phyloP scores from a whole-genome alignment of 2,888 invertebrate genomes.

The Conistra vaccinii region DNA sequence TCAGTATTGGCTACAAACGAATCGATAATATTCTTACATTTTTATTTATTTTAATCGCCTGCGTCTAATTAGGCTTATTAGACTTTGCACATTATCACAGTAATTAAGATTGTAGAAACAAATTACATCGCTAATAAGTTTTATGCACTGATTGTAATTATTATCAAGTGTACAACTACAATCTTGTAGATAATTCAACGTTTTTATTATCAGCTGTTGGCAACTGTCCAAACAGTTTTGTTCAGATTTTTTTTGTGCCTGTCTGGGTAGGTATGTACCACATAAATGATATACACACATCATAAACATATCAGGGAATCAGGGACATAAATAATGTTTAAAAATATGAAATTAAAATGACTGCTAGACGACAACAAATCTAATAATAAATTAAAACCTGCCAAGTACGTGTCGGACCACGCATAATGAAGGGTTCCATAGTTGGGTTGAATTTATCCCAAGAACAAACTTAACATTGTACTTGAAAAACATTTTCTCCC shows the following conservation, averaged over 20 bases:
- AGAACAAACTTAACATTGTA: no score
- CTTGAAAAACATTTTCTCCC: no score
- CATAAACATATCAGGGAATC: not conserved
- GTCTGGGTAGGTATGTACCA: not conserved
- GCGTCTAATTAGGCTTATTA: not conserved
- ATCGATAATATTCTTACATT: not conserved
- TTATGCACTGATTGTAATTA: slow-evolving; percentile 12
- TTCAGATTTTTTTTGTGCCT: not conserved
- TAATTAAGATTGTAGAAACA: slow-evolving; percentile 18
- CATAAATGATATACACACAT: not conserved
- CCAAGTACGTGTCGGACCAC: no score
- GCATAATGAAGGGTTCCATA: no score
- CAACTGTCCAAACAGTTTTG: not conserved
- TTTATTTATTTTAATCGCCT: not conserved
- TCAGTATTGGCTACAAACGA: not conserved
- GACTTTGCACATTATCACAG: not conserved
- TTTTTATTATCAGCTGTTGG: slow-evolving; percentile 8
- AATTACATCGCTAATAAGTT: slow-evolving; percentile 3
- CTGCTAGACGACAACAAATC: not conserved
- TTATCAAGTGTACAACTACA: not conserved
- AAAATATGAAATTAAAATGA: not conserved
- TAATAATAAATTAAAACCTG: no score
- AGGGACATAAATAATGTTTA: not conserved
- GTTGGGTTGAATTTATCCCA: no score
- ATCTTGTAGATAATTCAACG: slow-evolving; percentile 2